Conservation (phyloP, 2,113 vertebrate species). For the Loxodonta africana region DNA sequence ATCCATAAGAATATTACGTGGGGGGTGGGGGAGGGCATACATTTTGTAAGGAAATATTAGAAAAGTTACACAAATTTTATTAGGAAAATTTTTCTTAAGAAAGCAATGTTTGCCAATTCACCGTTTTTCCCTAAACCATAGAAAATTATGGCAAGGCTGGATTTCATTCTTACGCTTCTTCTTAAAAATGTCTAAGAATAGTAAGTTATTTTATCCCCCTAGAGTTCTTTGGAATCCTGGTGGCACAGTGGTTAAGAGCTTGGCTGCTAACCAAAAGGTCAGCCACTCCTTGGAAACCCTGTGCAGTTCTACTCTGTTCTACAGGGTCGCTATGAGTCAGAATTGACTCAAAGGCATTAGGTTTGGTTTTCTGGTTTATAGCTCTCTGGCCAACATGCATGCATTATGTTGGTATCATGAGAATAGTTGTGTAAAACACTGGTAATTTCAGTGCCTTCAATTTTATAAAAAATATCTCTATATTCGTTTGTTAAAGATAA, state of each 20-base stretch:
- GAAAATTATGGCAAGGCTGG: background rate
- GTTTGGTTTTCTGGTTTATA: background rate
- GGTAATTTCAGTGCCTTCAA: background rate
- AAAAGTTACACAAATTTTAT: slow-evolving; percentile 32
- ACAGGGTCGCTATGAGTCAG: too few species aligned
- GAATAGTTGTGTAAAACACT: slow-evolving; percentile 15
- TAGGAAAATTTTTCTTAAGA: slow-evolving; percentile 47
- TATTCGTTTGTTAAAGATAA: background rate
- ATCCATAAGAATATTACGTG: slow-evolving; percentile 10
- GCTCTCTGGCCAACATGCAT: background rate
- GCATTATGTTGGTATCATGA: background rate
- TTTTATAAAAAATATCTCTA: slow-evolving; percentile 10
- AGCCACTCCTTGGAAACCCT: too few species aligned
- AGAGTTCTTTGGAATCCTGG: too few species aligned
- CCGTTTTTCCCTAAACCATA: slow-evolving; percentile 2
- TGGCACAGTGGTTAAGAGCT: too few species aligned
- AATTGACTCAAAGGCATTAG: too few species aligned
- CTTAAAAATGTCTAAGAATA: background rate
- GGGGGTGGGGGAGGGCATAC: background rate
- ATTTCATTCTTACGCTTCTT: slow-evolving; percentile 22
- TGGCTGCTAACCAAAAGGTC: too few species aligned
- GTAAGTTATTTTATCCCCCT: slow-evolving; percentile 2
- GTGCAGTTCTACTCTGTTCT: too few species aligned
- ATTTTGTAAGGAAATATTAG: slow-evolving; percentile 34
- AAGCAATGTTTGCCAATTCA: slow-evolving; percentile 13